phyloP scores from a whole-genome alignment of 2,888 invertebrate species.

The Tachina fera region DNA sequence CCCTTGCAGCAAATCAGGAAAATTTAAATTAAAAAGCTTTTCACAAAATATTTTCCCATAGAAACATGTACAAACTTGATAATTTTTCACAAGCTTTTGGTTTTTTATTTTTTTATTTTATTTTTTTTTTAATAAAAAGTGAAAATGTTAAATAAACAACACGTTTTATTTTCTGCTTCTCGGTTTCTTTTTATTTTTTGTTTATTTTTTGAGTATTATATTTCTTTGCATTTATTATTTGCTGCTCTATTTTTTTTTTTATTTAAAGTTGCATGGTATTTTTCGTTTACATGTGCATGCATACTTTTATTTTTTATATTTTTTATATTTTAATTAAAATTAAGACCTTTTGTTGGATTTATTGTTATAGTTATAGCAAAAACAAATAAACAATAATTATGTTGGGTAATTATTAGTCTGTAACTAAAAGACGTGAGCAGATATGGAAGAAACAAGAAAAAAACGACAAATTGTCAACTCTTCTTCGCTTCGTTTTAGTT shows the following conservation, averaged over 20 bases:
- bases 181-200: conserved; percentile 12
- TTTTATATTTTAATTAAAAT: conserved; percentile 45
- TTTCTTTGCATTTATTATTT: conserved; percentile 40
- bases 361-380: neutral
- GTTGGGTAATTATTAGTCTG: neutral
- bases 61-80: neutral
- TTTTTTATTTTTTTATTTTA: conserved; percentile 19
- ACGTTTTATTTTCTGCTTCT: conserved; percentile 21
- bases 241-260: conserved; percentile 38
- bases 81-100: neutral
- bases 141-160: conserved; percentile 64
- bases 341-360: neutral
- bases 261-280: conserved; percentile 58
- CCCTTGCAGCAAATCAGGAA: neutral
- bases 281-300: conserved; percentile 29
- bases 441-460: neutral
- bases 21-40: conserved; percentile 4
- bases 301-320: conserved; percentile 38
- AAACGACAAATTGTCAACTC: conserved; percentile 30
- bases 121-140: conserved; percentile 47
- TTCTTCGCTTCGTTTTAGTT: conserved; percentile 15
- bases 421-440: neutral
- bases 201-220: conserved; percentile 6
- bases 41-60: neutral
- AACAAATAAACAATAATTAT: neutral